Evolutionary conservation across 1,140 invertebrate genomes (phyloP).

Genomic region (Lepidurus apus): DNA sequence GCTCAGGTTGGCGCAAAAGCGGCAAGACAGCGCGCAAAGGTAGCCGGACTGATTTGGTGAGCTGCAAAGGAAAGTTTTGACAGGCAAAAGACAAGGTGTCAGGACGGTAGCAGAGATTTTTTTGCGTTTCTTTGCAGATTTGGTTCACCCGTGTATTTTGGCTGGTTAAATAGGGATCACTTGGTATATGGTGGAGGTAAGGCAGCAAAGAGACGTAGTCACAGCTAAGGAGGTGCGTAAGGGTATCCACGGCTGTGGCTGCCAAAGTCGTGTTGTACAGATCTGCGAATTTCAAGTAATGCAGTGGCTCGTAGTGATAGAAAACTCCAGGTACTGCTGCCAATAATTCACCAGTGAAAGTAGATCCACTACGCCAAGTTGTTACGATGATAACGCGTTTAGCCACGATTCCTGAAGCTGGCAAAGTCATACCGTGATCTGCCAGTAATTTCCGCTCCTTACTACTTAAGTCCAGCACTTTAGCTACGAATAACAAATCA

Average conservation of each 20-base stretch:
- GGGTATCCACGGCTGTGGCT: neutral
- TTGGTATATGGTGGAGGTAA: neutral
- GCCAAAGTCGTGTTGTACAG: neutral
- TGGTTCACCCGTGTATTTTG: neutral
- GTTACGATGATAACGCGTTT: conserved; percentile 58
- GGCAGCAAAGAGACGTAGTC: neutral
- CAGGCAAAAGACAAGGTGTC: conserved; percentile 18
- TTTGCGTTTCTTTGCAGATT: neutral
- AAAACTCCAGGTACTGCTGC: neutral
- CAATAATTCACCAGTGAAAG: conserved; percentile 73
- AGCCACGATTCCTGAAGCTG: neutral
- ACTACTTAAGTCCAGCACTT: neutral
- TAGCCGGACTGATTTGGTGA: conserved; percentile 23
- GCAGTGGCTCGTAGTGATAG: neutral
- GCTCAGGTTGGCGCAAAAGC: neutral
- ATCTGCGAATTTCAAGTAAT: neutral
- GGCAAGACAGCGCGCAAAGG: neutral
- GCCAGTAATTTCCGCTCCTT: neutral
- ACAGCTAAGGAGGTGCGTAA: neutral
- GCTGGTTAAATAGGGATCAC: neutral
- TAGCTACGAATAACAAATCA: too few relatives aligned
- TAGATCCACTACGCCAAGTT: conserved; percentile 78
- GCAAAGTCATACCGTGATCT: neutral
- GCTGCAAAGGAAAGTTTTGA: neutral
- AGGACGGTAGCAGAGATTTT: neutral